Evolutionary conservation across 1,140 invertebrate species (phyloP).

Genomic region (Bilobella aurantiaca): DNA sequence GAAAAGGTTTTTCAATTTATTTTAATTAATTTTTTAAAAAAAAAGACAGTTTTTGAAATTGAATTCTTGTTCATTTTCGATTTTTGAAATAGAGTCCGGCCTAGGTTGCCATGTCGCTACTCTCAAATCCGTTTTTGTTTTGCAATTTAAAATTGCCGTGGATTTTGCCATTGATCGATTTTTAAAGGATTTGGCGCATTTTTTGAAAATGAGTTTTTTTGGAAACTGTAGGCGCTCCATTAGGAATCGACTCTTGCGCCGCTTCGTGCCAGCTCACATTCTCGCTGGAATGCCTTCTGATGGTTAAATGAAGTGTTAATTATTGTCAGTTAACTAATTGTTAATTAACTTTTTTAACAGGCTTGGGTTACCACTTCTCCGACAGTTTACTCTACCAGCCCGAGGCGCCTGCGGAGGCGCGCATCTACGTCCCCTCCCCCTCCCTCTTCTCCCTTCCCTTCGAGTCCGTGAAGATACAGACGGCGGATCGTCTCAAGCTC

Average conservation of each 20-base stretch:
- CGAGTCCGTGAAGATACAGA: slow-evolving; percentile 67
- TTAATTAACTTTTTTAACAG: too few relatives aligned
- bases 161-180: background rate
- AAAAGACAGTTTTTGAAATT: too few relatives aligned
- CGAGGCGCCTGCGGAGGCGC: slow-evolving; percentile 59
- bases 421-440: slow-evolving; percentile 73
- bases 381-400: slow-evolving; percentile 33
- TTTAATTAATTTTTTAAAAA: too few relatives aligned
- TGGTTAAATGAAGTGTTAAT: too few relatives aligned
- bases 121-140: slow-evolving; percentile 4
- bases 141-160: background rate
- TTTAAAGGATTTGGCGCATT: too few relatives aligned
- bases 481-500: slow-evolving; percentile 66
- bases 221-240: background rate
- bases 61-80: too few relatives aligned
- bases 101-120: too few relatives aligned
- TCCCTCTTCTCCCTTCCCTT: slow-evolving; percentile 69
- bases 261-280: background rate
- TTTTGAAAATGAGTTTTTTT: background rate
- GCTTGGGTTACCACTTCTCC: slow-evolving; percentile 30
- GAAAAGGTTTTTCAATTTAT: too few relatives aligned
- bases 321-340: too few relatives aligned
- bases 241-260: background rate
- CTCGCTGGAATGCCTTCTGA: too few relatives aligned
- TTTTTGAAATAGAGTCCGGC: too few relatives aligned